Evolutionary conservation across 2,113 vertebrate genomes (phyloP).

Genomic region (Regulus satrapa): DNA sequence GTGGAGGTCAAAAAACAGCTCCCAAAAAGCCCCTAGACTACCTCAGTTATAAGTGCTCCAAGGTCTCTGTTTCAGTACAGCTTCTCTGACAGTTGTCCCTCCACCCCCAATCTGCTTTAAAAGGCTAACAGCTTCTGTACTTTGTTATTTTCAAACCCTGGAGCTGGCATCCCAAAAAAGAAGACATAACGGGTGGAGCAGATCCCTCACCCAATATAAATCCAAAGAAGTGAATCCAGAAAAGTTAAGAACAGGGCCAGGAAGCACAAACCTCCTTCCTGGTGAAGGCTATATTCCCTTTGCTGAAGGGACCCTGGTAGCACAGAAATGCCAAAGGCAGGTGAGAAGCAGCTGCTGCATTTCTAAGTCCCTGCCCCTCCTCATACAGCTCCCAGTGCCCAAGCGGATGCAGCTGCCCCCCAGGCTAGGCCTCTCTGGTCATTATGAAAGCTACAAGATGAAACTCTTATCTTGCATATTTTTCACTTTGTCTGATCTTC

Average conservation of each 20-base stretch:
- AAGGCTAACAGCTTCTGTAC: neutral
- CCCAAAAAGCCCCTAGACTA: neutral
- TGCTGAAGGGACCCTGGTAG: neutral
- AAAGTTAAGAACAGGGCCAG: fast-evolving
- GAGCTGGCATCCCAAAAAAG: neutral
- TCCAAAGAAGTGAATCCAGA: neutral
- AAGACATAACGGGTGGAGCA: neutral
- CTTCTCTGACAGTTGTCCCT: neutral
- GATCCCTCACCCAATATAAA: neutral
- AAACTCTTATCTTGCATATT: neutral
- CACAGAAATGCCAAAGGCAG: neutral
- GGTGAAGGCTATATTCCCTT: neutral
- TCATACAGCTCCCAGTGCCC: neutral
- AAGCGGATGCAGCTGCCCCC: neutral
- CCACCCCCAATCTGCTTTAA: fast-evolving
- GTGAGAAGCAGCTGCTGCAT: neutral
- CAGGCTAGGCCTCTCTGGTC: fast-evolving
- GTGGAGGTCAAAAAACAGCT: neutral
- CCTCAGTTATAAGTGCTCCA: fast-evolving
- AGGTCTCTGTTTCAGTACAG: neutral
- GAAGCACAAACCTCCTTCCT: neutral
- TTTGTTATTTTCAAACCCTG: neutral
- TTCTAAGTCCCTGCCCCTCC: neutral
- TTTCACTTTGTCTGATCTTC: neutral
- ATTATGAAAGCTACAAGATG: neutral